A percentile compares a stretch with the other conserved stretches of the same genome.
These are phyloP conservation scores for Phenganax stokvisi DNA, from an alignment of 92 coral and sea anemone species.

Conservation along the genomic window DNA sequence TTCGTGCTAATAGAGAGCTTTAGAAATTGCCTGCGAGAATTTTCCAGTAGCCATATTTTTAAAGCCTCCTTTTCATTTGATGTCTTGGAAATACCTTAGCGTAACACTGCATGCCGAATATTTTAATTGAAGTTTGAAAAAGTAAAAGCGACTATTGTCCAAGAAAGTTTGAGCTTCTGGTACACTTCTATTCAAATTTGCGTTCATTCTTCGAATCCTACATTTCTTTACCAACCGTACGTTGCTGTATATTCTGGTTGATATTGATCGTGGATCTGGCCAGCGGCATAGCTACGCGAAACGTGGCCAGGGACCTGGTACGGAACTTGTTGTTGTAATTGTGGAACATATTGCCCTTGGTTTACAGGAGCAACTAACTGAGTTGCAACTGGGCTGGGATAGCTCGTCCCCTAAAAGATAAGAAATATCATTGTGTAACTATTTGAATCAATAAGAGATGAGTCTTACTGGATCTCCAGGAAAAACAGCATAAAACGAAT, in stretches of 20 bases:
- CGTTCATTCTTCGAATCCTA: no score
- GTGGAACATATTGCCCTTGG: conserved; percentile 34
- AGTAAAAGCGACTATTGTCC: not conserved
- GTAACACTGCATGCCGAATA: not conserved
- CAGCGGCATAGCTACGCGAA: not conserved
- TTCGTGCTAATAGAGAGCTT: not conserved
- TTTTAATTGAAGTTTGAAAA: not conserved
- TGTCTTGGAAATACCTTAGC: not conserved
- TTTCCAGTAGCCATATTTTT: not conserved
- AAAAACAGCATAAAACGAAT: no score
- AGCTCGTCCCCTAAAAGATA: conserved; percentile 55
- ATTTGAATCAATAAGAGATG: no score
- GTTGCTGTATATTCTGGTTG: conserved; percentile 20
- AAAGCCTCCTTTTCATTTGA: not conserved
- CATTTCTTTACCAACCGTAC: not conserved
- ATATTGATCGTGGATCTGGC: conserved; percentile 15
- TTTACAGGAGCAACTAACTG: conserved; percentile 46
- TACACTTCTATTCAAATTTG: no score
- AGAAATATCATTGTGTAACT: not conserved
- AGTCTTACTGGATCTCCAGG: no score
- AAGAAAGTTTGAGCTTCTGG: no score
- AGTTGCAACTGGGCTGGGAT: conserved; percentile 71
- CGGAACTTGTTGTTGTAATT: conserved; percentile 12
- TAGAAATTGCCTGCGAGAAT: not conserved
- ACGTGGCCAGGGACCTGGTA: conserved; percentile 11